Percentiles rank a stretch among this genome's conserved stretches.
phyloP scores from a whole-genome alignment of 2,113 vertebrate species.

The Phaethon lepturus region DNA sequence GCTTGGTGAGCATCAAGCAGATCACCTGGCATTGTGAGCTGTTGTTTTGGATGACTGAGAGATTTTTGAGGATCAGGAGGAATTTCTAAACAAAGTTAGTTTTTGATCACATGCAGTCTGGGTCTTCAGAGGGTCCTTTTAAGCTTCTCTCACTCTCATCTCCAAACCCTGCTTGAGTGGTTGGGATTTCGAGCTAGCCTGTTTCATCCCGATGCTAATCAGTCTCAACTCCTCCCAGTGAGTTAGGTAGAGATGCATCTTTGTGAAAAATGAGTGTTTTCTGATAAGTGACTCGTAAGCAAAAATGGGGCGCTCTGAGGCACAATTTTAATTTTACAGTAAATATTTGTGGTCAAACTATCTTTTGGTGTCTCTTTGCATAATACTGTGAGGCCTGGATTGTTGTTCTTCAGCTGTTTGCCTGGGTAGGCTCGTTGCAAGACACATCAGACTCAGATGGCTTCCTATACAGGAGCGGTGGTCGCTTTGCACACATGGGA shows the following conservation, averaged over 20 bases:
- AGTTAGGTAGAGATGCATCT: neutral
- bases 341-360: neutral
- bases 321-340: neutral
- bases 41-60: neutral
- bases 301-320: neutral
- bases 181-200: neutral
- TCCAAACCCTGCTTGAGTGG: neutral
- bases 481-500: neutral
- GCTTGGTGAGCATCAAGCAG: neutral
- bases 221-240: neutral
- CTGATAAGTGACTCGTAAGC: neutral
- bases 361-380: neutral
- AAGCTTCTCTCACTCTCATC: neutral
- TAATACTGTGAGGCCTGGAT: too few relatives aligned
- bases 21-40: neutral
- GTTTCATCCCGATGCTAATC: neutral
- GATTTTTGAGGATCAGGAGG: constrained; percentile 34
- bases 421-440: neutral
- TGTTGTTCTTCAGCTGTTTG: neutral
- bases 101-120: neutral
- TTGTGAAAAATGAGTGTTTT: neutral
- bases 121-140: neutral
- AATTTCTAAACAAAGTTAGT: neutral
- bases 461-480: rapidly evolving
- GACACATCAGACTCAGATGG: rapidly evolving